Evolutionary conservation across 2,888 invertebrate species (phyloP).

Genomic region (Loripinus fragilis): DNA sequence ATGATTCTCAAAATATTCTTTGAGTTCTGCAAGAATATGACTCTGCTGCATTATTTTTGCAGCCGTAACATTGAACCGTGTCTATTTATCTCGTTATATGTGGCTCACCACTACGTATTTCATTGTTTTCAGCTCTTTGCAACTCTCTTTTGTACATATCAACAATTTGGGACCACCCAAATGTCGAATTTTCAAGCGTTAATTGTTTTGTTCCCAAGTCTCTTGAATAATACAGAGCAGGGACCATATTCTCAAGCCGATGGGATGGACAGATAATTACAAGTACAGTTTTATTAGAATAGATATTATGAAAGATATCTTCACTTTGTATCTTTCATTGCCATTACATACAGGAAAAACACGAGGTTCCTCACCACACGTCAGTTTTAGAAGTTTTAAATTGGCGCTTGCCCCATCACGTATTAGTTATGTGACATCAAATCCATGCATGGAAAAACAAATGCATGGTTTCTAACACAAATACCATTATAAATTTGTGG

Average conservation of each 20-base stretch:
- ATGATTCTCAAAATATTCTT: not conserved
- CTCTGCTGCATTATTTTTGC: not conserved
- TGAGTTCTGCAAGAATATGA: not conserved
- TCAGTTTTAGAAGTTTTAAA: not conserved
- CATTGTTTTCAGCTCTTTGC: not conserved
- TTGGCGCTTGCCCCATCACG: constrained; percentile 8
- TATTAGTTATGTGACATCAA: not conserved
- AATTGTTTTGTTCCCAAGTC: not conserved
- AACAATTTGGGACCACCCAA: not conserved
- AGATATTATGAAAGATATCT: not conserved
- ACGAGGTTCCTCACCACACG: not conserved
- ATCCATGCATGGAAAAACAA: not conserved
- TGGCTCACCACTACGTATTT: not conserved
- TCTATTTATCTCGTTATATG: not conserved
- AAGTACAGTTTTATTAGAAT: not conserved
- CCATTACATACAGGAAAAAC: not conserved
- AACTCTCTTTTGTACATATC: not conserved
- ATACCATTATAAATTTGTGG: constrained; percentile 8
- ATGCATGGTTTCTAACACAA: not conserved
- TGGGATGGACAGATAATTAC: constrained; percentile 10
- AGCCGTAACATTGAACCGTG: not conserved
- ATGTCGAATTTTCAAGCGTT: not conserved
- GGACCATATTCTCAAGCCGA: not conserved
- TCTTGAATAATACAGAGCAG: not conserved
- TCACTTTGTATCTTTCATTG: not conserved